Conservation (phyloP, 2,888 invertebrate genomes). For the Eupithecia dodoneata region DNA sequence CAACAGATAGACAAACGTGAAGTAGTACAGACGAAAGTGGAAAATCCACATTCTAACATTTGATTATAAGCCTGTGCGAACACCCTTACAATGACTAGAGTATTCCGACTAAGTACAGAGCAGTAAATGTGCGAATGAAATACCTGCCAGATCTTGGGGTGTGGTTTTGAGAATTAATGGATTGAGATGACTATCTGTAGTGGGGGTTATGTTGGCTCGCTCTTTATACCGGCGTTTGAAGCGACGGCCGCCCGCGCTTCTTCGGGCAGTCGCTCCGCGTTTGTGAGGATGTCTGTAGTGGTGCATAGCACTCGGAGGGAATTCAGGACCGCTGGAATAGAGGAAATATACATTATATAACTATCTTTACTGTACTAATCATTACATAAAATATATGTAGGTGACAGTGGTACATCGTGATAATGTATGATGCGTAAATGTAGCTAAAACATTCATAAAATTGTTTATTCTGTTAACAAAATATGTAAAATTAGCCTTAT, state of each 20-base stretch:
- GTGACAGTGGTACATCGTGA: no score
- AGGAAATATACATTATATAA: not conserved
- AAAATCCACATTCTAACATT: not conserved
- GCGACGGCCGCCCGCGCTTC: slow-evolving; percentile 92
- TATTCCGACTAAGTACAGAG: slow-evolving; percentile 25
- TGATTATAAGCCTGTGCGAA: slow-evolving; percentile 12
- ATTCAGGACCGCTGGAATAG: slow-evolving; percentile 93
- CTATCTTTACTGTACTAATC: no score
- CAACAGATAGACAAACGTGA: no score
- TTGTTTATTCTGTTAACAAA: no score
- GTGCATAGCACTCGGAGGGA: slow-evolving; percentile 95
- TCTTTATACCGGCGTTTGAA: slow-evolving; percentile 67
- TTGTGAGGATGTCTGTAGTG: slow-evolving; percentile 95
- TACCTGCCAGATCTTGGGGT: slow-evolving; percentile 22
- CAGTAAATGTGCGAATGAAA: slow-evolving; percentile 2
- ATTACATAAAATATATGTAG: no score
- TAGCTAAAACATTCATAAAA: no score
- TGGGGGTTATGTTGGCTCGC: slow-evolving; percentile 68
- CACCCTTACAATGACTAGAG: slow-evolving; percentile 30
- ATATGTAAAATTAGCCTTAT: no score
- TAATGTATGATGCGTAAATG: no score
- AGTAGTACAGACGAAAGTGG: no score
- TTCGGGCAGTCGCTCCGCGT: slow-evolving; percentile 94
- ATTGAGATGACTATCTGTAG: slow-evolving; percentile 19
- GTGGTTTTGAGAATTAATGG: slow-evolving; percentile 20